Conservation (phyloP, 2,888 invertebrate genomes). For the Lasioglossum malachurum region DNA sequence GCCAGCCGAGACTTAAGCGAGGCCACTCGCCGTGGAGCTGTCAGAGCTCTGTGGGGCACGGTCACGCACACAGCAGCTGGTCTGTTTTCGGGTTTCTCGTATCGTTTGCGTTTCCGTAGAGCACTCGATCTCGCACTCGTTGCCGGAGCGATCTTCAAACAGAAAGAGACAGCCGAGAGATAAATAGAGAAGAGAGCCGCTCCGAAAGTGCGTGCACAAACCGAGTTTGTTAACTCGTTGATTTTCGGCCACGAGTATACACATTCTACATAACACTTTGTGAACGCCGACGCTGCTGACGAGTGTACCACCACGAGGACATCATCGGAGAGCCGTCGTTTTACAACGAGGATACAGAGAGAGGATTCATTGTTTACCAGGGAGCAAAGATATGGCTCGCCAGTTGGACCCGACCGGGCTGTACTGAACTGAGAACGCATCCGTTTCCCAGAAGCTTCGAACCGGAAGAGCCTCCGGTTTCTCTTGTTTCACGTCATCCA, state of each 20-base stretch:
- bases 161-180: not conserved
- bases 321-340: not conserved
- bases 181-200: not conserved
- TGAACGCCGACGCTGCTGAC: not conserved
- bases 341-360: not conserved
- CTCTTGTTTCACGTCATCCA: not conserved
- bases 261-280: not conserved
- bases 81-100: slow-evolving; percentile 47
- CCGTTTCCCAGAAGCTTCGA: not conserved
- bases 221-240: not conserved
- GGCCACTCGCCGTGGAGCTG: slow-evolving; percentile 85
- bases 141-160: not conserved
- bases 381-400: slow-evolving; percentile 71
- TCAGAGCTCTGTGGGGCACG: slow-evolving; percentile 85
- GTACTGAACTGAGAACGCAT: slow-evolving; percentile 71
- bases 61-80: slow-evolving; percentile 82
- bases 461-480: slow-evolving; percentile 18
- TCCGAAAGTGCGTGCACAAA: not conserved
- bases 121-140: not conserved
- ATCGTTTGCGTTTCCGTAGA: slow-evolving; percentile 8
- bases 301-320: not conserved
- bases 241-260: not conserved
- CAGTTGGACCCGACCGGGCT: slow-evolving; percentile 82
- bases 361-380: not conserved
- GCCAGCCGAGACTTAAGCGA: slow-evolving; percentile 84